Conservation (phyloP, 2,888 invertebrate species). For the Alviniconcha strummeri region DNA sequence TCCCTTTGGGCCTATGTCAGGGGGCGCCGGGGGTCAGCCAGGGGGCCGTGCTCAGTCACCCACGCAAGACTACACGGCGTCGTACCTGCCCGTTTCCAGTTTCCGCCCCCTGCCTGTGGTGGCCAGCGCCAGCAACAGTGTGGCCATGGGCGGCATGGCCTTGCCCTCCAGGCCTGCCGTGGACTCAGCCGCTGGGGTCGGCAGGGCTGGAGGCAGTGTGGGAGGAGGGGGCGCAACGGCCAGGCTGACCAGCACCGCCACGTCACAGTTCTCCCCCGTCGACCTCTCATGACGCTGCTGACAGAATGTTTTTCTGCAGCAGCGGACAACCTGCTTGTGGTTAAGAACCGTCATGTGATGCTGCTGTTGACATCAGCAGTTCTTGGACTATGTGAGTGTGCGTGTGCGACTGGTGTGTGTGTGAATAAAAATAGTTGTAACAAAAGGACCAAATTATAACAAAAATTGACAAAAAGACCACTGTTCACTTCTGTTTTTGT, state of each 20-base stretch:
- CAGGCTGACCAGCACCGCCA: background rate
- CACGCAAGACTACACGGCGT: constrained; percentile 41
- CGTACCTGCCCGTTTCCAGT: constrained; percentile 27
- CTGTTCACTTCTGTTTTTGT: too few relatives aligned
- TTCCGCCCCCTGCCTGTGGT: constrained; percentile 21
- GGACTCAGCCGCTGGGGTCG: background rate
- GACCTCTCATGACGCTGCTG: constrained; percentile 13
- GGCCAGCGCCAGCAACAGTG: background rate
- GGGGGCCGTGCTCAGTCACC: constrained; percentile 44
- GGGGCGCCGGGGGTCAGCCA: background rate
- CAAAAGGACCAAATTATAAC: too few relatives aligned
- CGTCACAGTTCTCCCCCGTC: constrained; percentile 26
- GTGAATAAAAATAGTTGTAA: background rate
- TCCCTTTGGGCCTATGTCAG: constrained; percentile 22
- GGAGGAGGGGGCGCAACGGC: background rate
- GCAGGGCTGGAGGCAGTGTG: background rate
- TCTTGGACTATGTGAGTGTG: background rate
- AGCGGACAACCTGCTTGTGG: background rate
- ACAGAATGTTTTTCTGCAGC: background rate
- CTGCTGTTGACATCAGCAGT: background rate
- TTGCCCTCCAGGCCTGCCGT: background rate
- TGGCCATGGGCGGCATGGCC: background rate
- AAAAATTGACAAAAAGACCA: too few relatives aligned
- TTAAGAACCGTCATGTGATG: background rate
- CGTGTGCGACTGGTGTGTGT: background rate